Evolutionary conservation across 2,113 vertebrate genomes (phyloP), one percentile per base, ranked within the genome.

Genomic region (Caretta caretta): DNA sequence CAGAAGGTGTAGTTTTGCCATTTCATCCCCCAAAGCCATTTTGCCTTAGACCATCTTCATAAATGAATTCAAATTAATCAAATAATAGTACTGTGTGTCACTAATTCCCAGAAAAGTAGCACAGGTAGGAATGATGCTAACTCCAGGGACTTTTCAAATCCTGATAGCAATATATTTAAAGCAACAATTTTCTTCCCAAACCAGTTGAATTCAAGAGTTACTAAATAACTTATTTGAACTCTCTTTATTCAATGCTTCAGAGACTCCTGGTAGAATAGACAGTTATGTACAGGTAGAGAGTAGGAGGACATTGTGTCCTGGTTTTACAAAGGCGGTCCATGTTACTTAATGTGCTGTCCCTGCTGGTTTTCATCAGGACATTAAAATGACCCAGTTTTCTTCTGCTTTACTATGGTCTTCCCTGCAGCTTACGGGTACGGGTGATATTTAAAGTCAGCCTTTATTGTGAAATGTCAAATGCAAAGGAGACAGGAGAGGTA

Each of bases 301-400:
- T 49, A 85, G 90, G 10, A 25, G 46, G 96, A 93, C 88, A 25
- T 12, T 0, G 53, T 93, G 94, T 96, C 95, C 97, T 88, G 93
- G 85, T 93, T 97, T 95, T 91, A 6, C 2, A 51, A 72, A 95
- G 83, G 84, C 93, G 92, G 90, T 69, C 89, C 82, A 0, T 87
- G 96, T 87, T 91, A 90, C 89, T 90, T 79, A 75, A 90, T 10
- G 72, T 0, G 0, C 89, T 92, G 96, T 96, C 96, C 89, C 88
- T 87, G 1, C 78, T 91, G 93, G 59, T 96, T 97, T 97, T 29
- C 94, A 91, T 96, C 92, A 92, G 94, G 93, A 83, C 85, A 93
- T 93, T 92, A 11, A 86, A 94, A 90, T 80, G 93, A 96, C 96
- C 94, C 85, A 93, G 20, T 96, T 97, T 96, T 12, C 59, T 86